Evolutionary conservation across 2,113 vertebrate genomes (phyloP).

Genomic region (Piprites chloris): DNA sequence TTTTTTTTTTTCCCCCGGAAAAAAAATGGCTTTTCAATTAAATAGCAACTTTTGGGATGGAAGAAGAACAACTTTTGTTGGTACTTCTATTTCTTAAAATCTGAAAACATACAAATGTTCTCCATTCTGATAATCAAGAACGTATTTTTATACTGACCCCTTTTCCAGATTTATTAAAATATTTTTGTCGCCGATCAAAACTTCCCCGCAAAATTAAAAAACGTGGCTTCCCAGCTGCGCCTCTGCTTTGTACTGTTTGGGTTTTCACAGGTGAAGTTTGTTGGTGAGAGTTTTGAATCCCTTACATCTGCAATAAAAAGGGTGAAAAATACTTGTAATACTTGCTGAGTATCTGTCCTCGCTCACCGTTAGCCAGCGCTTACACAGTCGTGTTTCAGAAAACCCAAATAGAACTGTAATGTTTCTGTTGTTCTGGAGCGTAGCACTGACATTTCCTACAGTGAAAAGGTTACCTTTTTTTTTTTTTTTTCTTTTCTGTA

Average conservation of each 20-base stretch:
- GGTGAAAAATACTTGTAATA: not conserved
- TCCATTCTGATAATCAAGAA: not conserved
- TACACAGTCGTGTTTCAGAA: not conserved
- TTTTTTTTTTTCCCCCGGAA: not conserved
- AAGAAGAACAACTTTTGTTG: not conserved
- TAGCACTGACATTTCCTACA: not conserved
- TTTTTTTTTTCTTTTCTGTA: not conserved
- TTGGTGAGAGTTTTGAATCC: not conserved
- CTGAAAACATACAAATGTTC: not conserved
- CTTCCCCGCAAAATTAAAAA: not conserved
- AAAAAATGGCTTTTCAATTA: constrained; percentile 9
- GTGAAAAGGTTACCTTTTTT: not conserved
- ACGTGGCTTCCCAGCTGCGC: not conserved
- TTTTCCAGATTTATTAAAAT: not conserved
- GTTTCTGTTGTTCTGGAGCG: not conserved
- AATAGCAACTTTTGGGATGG: not conserved
- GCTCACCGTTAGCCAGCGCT: not conserved
- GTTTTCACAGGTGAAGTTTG: not conserved
- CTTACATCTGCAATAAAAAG: not conserved
- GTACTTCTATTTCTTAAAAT: not conserved
- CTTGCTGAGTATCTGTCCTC: not conserved
- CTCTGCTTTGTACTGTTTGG: not conserved
- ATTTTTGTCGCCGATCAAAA: not conserved
- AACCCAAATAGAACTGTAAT: not conserved
- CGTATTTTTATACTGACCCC: not conserved